phyloP scores from a whole-genome alignment of 2,113 vertebrate species.

The Alligator sinensis region DNA sequence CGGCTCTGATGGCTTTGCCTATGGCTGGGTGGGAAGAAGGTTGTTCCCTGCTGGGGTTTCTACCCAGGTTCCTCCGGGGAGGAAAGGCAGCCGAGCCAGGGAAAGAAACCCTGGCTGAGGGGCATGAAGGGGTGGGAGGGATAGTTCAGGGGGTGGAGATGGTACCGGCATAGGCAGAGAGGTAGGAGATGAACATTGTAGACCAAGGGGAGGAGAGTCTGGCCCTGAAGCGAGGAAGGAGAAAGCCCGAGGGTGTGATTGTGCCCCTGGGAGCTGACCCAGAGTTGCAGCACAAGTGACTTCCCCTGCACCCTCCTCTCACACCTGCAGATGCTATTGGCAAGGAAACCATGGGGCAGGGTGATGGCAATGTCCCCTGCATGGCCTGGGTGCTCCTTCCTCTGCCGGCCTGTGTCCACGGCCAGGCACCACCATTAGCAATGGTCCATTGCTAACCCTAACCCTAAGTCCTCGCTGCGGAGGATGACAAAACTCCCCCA shows the following conservation, averaged over 20 bases:
- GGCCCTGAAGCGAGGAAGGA: not conserved
- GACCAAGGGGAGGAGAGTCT: not conserved
- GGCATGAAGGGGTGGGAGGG: too few species aligned
- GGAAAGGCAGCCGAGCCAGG: not conserved
- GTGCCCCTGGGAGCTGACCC: not conserved
- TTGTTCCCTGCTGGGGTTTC: not conserved
- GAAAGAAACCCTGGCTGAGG: not conserved
- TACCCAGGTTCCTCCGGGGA: too few species aligned
- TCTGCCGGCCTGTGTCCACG: not conserved
- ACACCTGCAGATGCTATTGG: not conserved
- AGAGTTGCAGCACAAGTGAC: too few species aligned
- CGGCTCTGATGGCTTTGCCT: too few species aligned
- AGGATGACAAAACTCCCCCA: too few species aligned
- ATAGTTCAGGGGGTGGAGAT: too few species aligned
- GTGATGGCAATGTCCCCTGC: too few species aligned
- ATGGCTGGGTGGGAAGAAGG: not conserved
- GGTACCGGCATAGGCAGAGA: too few species aligned
- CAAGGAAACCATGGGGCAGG: not conserved
- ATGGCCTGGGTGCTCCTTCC: too few species aligned
- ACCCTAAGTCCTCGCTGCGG: too few species aligned
- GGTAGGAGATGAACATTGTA: rapidly evolving
- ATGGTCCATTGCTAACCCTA: not conserved
- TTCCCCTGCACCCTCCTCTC: not conserved
- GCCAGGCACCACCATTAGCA: not conserved
- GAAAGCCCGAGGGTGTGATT: not conserved